Conservation (phyloP, 2,797 vertebrate species). For the Coregonus sp. region DNA sequence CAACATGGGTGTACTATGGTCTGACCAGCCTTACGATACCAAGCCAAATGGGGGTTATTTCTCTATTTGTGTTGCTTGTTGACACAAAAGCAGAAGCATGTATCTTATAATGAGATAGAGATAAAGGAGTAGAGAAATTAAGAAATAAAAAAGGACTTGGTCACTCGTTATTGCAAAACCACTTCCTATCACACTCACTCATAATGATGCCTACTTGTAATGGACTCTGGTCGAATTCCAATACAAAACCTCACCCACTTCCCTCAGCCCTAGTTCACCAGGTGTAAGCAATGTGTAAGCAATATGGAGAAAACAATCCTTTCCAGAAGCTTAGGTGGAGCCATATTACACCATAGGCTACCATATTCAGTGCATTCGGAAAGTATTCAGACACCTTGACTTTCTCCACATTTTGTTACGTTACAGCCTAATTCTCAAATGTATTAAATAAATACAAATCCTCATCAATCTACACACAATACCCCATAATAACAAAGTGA, state of each 20-base stretch:
- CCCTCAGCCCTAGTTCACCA: not conserved
- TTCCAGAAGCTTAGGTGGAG: not conserved
- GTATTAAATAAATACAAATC: too few relatives aligned
- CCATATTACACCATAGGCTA: not conserved
- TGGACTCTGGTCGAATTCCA: not conserved
- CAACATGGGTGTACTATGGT: too few relatives aligned
- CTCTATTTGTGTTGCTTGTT: not conserved
- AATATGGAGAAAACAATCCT: not conserved
- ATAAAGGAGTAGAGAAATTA: conserved; percentile 20
- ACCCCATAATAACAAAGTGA: too few relatives aligned
- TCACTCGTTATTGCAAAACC: not conserved
- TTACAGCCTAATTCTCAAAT: too few relatives aligned
- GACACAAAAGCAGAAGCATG: conserved; percentile 2
- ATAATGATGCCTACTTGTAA: not conserved
- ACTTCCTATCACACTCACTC: not conserved
- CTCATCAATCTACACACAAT: too few relatives aligned
- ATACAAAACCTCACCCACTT: not conserved
- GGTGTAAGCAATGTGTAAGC: not conserved
- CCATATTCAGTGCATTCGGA: too few relatives aligned
- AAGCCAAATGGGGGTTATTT: not conserved
- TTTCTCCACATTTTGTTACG: too few relatives aligned
- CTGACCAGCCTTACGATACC: not conserved
- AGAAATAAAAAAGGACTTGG: not conserved
- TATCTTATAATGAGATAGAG: not conserved
- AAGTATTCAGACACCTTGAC: too few relatives aligned